A percentile compares a stretch with the other conserved stretches of the same genome.
Conservation (phyloP, 2,797 vertebrate genomes). For the Rachycentron canadum region DNA sequence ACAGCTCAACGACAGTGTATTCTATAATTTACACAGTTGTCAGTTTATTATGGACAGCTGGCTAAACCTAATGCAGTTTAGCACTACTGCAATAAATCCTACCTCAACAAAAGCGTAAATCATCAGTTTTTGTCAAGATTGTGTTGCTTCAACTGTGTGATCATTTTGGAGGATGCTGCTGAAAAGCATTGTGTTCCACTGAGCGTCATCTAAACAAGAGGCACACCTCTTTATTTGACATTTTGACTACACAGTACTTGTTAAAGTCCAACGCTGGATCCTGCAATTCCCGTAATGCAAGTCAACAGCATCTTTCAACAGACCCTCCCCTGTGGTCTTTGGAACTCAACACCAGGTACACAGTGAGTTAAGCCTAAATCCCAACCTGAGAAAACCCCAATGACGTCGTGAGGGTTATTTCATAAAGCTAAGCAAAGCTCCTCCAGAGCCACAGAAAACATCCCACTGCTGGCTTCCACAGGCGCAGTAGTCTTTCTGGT, state of each 20-base stretch:
- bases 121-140: not conserved
- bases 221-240: not conserved
- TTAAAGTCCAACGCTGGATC: not conserved
- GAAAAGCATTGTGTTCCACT: not conserved
- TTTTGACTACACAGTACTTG: too few species aligned
- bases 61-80: not conserved
- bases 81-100: not conserved
- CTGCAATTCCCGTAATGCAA: not conserved
- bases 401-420: not conserved
- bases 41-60: not conserved
- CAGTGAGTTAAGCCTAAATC: too few species aligned
- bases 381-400: not conserved
- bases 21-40: not conserved
- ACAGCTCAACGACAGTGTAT: not conserved
- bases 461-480: not conserved
- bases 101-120: not conserved
- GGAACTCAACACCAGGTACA: not conserved
- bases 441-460: not conserved
- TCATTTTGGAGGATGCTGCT: not conserved
- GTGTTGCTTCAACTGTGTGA: too few species aligned
- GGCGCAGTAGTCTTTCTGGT: not conserved
- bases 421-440: not conserved
- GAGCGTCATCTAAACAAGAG: not conserved
- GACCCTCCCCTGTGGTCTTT: not conserved
- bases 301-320: not conserved